Conservation (phyloP, 1,140 invertebrate species). For the Hormaphis cornu region DNA sequence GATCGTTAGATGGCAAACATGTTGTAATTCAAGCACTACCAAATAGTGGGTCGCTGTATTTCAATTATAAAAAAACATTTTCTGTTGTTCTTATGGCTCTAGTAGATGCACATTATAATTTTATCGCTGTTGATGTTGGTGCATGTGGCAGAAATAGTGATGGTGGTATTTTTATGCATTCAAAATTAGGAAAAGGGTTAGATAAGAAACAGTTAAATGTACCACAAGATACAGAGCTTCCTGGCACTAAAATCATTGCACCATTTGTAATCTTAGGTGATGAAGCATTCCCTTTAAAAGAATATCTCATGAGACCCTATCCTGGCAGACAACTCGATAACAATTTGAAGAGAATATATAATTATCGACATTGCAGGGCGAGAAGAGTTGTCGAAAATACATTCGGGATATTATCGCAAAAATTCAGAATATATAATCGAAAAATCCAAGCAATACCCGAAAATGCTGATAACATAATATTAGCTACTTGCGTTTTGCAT, state of each 20-base stretch:
- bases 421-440: conserved; percentile 35
- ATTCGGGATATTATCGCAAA: conserved; percentile 39
- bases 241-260: conserved; percentile 27
- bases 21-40: conserved; percentile 40
- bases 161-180: conserved; percentile 33
- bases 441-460: conserved; percentile 8
- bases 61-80: conserved; percentile 45
- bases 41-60: conserved; percentile 42
- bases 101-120: conserved; percentile 45
- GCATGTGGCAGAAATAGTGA: conserved; percentile 43
- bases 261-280: conserved; percentile 41
- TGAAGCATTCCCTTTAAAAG: conserved; percentile 42
- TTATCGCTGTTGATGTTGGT: conserved; percentile 44
- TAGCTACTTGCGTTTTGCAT: conserved; percentile 9
- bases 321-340: conserved; percentile 34
- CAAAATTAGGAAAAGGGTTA: conserved; percentile 31
- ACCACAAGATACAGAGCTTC: not conserved
- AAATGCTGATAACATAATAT: conserved; percentile 21
- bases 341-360: conserved; percentile 37
- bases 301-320: conserved; percentile 42
- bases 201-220: conserved; percentile 2
- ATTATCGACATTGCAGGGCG: conserved; percentile 38
- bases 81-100: conserved; percentile 46
- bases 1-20: conserved; percentile 44
- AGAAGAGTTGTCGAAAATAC: conserved; percentile 40